Evolutionary conservation across 2,113 vertebrate genomes (phyloP).

Genomic region (Trematocara zebra): DNA sequence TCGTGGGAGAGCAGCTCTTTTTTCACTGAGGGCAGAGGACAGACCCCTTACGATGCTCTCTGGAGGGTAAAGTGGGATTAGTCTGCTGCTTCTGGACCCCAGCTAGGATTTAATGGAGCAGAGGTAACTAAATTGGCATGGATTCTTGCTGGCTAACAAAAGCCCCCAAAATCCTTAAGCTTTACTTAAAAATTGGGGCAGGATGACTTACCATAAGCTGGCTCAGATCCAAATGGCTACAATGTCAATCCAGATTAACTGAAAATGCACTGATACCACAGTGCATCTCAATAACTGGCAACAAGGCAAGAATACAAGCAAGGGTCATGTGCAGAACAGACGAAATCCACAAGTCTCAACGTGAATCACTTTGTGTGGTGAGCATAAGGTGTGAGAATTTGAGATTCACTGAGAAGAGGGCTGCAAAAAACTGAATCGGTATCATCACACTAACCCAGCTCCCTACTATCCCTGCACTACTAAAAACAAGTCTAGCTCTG

Average conservation of each 20-base stretch:
- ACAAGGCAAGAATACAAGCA: slow-evolving; percentile 31
- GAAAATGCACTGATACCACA: slow-evolving; percentile 17
- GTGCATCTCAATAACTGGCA: slow-evolving; percentile 6
- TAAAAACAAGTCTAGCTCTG: neutral
- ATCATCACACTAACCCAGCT: neutral
- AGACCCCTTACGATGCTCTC: slow-evolving; percentile 39
- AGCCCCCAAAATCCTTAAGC: slow-evolving; percentile 34
- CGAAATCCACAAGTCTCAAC: neutral
- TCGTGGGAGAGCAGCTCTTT: neutral
- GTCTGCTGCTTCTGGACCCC: slow-evolving; percentile 33
- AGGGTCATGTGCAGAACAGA: neutral
- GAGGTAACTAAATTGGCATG: slow-evolving; percentile 51
- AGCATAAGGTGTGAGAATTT: slow-evolving; percentile 17
- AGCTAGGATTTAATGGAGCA: slow-evolving; percentile 64
- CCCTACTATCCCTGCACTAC: neutral
- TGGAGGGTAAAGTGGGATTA: slow-evolving; percentile 65
- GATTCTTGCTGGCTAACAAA: slow-evolving; percentile 44
- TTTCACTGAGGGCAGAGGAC: neutral
- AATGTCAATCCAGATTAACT: slow-evolving; percentile 51
- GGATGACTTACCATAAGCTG: slow-evolving; percentile 48
- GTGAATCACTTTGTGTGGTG: slow-evolving; percentile 19
- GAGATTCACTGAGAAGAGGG: slow-evolving; percentile 15
- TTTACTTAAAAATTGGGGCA: slow-evolving; percentile 63
- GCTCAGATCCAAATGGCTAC: slow-evolving; percentile 33
- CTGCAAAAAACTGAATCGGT: neutral